Evolutionary conservation across 2,113 vertebrate genomes (phyloP).

Genomic region (Archocentrus centrarchus): DNA sequence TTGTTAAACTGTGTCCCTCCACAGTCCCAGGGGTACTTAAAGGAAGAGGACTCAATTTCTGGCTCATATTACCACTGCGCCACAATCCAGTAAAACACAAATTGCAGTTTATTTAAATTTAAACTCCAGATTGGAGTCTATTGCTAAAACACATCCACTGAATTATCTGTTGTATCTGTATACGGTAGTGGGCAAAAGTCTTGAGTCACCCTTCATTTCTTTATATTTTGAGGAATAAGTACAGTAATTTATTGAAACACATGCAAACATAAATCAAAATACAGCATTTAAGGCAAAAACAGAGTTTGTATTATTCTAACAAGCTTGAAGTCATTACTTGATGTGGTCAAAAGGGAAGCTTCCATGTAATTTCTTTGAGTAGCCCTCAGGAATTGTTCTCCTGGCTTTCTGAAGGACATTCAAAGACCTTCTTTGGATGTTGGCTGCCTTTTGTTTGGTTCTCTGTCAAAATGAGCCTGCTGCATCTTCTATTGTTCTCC

Average conservation of each 20-base stretch:
- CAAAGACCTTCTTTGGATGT: no score
- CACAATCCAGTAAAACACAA: neutral
- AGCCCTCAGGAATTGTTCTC: neutral
- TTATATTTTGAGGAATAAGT: neutral
- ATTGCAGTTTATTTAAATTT: neutral
- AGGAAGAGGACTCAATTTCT: conserved; percentile 24
- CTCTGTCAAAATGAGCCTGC: no score
- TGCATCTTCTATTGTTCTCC: no score
- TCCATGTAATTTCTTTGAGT: neutral
- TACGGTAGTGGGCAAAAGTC: neutral
- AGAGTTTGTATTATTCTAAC: neutral
- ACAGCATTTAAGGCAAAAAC: neutral
- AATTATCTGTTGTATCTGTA: neutral
- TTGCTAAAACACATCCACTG: neutral
- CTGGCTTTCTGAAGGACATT: no score
- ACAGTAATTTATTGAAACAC: neutral
- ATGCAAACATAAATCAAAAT: neutral
- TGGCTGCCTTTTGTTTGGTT: no score
- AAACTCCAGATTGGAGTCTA: neutral
- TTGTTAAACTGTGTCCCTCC: conserved; percentile 17
- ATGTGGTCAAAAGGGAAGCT: neutral
- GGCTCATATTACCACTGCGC: neutral
- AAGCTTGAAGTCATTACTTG: neutral
- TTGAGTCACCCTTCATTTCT: neutral
- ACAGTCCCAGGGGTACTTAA: conserved; percentile 2